Percentiles rank a stretch among this genome's conserved stretches.
These are phyloP conservation scores for Marasmarcha lunaedactyla DNA, from an alignment of 2,888 invertebrate genomes.

Conservation along the genomic window DNA sequence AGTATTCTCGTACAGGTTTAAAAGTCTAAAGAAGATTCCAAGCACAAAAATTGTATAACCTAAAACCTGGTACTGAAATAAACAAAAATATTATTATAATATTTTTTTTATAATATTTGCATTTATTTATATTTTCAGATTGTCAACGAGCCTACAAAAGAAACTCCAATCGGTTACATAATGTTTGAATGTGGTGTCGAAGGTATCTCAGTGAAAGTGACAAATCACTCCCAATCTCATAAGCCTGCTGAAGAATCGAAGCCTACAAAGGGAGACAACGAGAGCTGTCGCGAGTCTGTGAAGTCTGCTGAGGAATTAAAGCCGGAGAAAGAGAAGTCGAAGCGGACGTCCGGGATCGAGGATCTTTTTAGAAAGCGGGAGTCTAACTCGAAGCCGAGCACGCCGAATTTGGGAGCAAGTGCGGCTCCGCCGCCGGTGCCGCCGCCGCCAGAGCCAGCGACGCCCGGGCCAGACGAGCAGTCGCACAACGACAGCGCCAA, in stretches of 20 bases:
- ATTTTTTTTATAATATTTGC: no score
- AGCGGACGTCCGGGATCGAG: slow-evolving; percentile 52
- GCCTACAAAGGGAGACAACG: slow-evolving; percentile 35
- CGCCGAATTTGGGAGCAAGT: slow-evolving; percentile 60
- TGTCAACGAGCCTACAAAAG: slow-evolving; percentile 62
- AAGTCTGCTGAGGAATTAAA: slow-evolving; percentile 59
- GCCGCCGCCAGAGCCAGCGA: slow-evolving; percentile 31
- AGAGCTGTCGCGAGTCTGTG: slow-evolving; percentile 57
- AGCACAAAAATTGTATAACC: no score
- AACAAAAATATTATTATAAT: no score
- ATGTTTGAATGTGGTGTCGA: slow-evolving; percentile 98
- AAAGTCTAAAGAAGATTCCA: no score
- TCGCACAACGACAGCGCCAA: slow-evolving; percentile 39
- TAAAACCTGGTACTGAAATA: no score
- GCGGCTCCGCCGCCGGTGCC: slow-evolving; percentile 34
- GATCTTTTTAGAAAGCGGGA: slow-evolving; percentile 65
- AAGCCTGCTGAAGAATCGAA: slow-evolving; percentile 76
- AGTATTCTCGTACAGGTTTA: no score
- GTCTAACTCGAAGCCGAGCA: slow-evolving; percentile 70
- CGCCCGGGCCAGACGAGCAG: slow-evolving; percentile 49
- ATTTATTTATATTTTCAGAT: slow-evolving; percentile 38
- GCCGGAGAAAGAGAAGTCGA: slow-evolving; percentile 40
- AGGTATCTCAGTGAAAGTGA: slow-evolving; percentile 83
- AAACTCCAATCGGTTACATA: slow-evolving; percentile 86
- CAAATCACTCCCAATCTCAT: slow-evolving; percentile 81